Evolutionary conservation across 2,888 invertebrate species (phyloP), one percentile per base, ranked within the genome.

Genomic region (Leptarthrus brevirostris): DNA sequence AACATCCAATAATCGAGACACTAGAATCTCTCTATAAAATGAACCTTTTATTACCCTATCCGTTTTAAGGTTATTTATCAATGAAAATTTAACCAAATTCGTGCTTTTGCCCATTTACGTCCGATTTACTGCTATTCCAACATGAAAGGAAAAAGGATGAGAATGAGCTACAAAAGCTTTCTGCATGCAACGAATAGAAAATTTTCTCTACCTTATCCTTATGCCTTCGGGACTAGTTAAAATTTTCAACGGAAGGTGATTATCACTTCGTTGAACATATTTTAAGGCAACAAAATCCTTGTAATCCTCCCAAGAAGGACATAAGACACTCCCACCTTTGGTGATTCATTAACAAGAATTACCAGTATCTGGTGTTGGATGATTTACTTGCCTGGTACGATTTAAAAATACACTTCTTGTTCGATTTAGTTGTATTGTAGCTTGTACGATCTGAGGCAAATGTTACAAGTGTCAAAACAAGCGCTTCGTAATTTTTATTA

Each of bases 231-330:
- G 49, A n/a, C 49, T 49, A 49, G 49, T 49, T 49, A 49, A 49
- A 49, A 49, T 49, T 49, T 49, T 49, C 49, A 49, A 49, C 49
- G 49, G 49, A 49, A 49, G 49, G 49, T n/a, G 49, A 49, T 49
- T 49, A 49, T 49, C 49, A 49, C 49, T 49, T 49, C 49, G 18
- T 49, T 49, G 49, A 49, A 49, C 49, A 49, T 49, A 49, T 49
- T 49, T 49, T 12, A 49, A 16, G n/a, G 49, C 49, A 20, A 18
- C n/a, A 49, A 49, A 49, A 49, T 49, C 49, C 49, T 20, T 16
- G 49, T 49, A 49, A 49, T 49, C 18, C 49, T 20, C 49, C 49
- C 49, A 49, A 49, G 49, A 49, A 49, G 49, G 49, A 20, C 49
- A 49, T 49, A 49, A 49, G 49, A 49, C 16, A 49, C 49, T 49